Percentiles rank a stretch among this genome's conserved stretches.
These are phyloP conservation scores for Pristionchus arcanus DNA, from an alignment of 2,888 invertebrate species.

Conservation along the genomic window DNA sequence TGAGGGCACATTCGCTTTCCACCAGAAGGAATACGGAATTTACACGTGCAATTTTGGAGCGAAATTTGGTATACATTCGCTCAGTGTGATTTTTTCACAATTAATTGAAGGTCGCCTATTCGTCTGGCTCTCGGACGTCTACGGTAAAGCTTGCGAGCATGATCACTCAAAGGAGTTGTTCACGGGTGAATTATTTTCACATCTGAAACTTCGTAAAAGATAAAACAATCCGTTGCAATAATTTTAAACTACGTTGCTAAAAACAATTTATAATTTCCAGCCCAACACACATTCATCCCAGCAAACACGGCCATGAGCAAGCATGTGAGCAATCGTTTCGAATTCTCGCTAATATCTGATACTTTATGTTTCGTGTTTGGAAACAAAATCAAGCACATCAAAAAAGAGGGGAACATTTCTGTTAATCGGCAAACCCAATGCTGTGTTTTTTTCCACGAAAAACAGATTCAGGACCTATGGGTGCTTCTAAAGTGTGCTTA, in stretches of 20 bases:
- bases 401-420: too few species aligned
- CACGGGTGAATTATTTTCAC: neutral
- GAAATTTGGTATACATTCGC: neutral
- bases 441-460: too few species aligned
- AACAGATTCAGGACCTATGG: too few species aligned
- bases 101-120: neutral
- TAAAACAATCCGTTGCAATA: neutral
- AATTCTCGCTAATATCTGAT: neutral
- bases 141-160: neutral
- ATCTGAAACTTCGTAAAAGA: too few species aligned
- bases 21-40: neutral
- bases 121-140: neutral
- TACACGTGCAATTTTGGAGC: neutral
- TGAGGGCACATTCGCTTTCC: neutral
- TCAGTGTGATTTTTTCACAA: too few species aligned
- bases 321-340: neutral
- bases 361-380: too few species aligned
- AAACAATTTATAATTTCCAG: neutral
- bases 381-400: too few species aligned
- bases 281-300: neutral
- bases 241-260: neutral
- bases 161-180: neutral
- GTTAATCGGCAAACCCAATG: too few species aligned
- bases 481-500: too few species aligned
- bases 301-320: neutral